Conservation (phyloP, 2,797 vertebrate genomes). For the Clamator glandarius region DNA sequence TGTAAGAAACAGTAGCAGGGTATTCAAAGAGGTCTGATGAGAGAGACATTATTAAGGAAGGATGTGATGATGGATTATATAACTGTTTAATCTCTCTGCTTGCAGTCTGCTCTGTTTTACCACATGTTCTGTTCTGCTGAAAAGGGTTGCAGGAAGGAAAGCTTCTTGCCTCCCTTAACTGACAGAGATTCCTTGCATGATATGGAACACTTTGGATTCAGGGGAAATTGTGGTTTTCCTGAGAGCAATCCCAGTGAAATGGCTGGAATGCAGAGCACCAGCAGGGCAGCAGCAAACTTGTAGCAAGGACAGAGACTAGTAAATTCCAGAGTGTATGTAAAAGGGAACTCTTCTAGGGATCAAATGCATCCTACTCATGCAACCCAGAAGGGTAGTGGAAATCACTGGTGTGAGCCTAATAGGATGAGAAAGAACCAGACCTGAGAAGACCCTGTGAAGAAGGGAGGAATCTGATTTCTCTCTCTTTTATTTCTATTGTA, state of each 20-base stretch:
- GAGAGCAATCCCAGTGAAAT: neutral
- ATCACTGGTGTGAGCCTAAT: neutral
- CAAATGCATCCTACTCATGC: neutral
- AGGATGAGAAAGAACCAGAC: neutral
- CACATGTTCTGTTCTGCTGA: neutral
- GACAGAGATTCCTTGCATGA: neutral
- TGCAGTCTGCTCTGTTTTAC: neutral
- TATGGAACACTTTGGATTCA: neutral
- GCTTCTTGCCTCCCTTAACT: neutral
- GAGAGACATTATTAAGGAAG: neutral
- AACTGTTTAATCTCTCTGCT: neutral
- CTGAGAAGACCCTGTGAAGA: neutral
- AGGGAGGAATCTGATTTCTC: neutral
- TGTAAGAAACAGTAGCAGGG: neutral
- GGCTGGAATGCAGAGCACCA: neutral
- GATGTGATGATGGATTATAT: neutral
- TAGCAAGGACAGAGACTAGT: neutral
- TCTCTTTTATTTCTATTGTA: neutral
- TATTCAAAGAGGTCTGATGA: neutral
- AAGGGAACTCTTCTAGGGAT: neutral
- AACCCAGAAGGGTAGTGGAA: neutral
- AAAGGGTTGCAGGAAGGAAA: neutral
- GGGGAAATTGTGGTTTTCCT: neutral
- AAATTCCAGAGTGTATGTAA: neutral
- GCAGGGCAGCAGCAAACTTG: neutral